Base-by-base conservation (phyloP, 2,888 invertebrate species). In the Bombylius major region DNA sequence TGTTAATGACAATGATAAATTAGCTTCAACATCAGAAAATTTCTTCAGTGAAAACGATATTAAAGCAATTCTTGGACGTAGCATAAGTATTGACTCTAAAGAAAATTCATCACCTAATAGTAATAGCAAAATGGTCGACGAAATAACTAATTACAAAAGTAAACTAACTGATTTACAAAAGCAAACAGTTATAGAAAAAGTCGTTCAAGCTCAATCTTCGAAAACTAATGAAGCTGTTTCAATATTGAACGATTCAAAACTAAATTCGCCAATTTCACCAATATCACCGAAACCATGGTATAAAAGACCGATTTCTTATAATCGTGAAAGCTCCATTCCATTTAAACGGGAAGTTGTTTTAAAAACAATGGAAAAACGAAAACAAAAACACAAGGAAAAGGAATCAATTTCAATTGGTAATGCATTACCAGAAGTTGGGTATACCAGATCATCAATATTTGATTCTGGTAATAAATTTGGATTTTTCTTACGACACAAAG, bases 271-370 rank as follows among this genome's bases (percentile, higher is more conserved):
- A 5, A 71, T 71, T n/a, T 65, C 68, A n/a, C 67, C 72, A 31
- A 66, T 73, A 9, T 77, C 79, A 58, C 82, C 82, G 1, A 74
- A 79, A 64, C 83, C 83, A 13, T 84, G 84, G 84, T 84, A 83
- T 66, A 84, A 83, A 67, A 73, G 84, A 55, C 75, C 75, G 64
- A 64, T 72, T 13, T 56, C 58, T 59, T 59, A 61, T 11, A 63
- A 56, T 55, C 61, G 64, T 42, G 65, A 65, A 13, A 61, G 61
- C n/a, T 62, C 66, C 42, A 65, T 61, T 51, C 65, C 65, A 51
- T 58, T 61, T 39, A 65, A 64, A 65, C 60, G 63, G 50, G 63
- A 63, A 60, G 47, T 62, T 45, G 53, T 54, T 42, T 54, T 63
- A 31, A 60, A 64, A 59, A 59, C 66, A 59, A 52, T 64, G 61